These are phyloP conservation scores for Ctenochaetus hawaiiensis DNA, from an alignment of 2,797 vertebrate species.

Conservation along the genomic window DNA sequence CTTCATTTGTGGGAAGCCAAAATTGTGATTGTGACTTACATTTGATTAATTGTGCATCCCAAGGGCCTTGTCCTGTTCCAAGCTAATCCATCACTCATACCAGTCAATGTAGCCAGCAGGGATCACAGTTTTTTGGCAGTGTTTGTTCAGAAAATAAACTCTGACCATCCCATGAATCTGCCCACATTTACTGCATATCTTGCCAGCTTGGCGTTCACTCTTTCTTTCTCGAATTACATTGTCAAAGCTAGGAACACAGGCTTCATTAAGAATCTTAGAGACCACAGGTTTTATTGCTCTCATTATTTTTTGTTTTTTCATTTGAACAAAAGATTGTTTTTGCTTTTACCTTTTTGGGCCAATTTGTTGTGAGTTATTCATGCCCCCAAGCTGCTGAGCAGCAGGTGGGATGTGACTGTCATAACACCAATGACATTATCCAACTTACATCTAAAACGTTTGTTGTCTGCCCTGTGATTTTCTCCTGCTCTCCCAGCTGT, in stretches of 20 bases:
- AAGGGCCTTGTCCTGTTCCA: too few species aligned
- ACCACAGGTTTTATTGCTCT: slow-evolving; percentile 64
- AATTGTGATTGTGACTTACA: too few species aligned
- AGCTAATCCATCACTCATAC: too few species aligned
- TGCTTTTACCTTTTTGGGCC: slow-evolving; percentile 43
- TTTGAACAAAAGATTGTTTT: slow-evolving; percentile 41
- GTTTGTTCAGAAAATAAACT: too few species aligned
- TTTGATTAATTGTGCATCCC: too few species aligned
- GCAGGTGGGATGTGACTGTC: slow-evolving; percentile 74
- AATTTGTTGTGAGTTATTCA: slow-evolving; percentile 78
- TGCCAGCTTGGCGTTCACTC: background rate
- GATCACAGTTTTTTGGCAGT: too few species aligned
- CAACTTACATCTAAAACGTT: slow-evolving; percentile 51
- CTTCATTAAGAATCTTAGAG: slow-evolving; percentile 17
- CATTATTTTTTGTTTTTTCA: slow-evolving; percentile 45
- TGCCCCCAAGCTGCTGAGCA: slow-evolving; percentile 72
- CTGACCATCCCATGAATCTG: too few species aligned
- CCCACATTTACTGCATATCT: too few species aligned
- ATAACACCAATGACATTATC: slow-evolving; percentile 75
- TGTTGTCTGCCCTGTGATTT: slow-evolving; percentile 40
- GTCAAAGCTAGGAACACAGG: background rate
- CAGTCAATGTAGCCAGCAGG: too few species aligned
- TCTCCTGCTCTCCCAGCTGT: slow-evolving; percentile 25
- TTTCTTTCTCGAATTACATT: background rate
- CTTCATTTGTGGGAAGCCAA: too few species aligned